Evolutionary conservation across 2,113 vertebrate genomes (phyloP).

Genomic region (Antennarius striatus): DNA sequence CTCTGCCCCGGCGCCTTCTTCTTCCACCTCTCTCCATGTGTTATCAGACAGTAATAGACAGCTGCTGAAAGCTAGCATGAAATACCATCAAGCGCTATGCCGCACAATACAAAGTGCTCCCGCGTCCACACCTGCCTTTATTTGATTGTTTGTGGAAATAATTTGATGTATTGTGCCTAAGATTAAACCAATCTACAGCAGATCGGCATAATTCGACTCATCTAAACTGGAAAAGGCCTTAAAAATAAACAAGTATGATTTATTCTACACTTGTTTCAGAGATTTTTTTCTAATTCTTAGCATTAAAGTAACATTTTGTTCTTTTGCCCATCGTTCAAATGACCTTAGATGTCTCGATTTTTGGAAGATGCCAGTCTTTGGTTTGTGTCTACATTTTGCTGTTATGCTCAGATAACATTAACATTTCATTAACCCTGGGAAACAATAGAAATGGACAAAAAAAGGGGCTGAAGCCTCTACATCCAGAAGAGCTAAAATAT

Average conservation of each 20-base stretch:
- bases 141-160: not conserved
- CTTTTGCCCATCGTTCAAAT: not conserved
- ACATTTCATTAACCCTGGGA: conserved; percentile 72
- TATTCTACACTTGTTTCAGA: no score
- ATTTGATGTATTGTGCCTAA: not conserved
- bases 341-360: conserved; percentile 21
- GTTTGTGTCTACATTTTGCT: conserved; percentile 45
- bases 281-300: no score
- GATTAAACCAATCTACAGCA: no score
- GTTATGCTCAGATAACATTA: conserved; percentile 64
- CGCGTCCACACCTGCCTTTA: not conserved
- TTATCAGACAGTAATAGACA: conserved; percentile 57
- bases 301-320: not conserved
- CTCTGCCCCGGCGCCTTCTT: conserved; percentile 43
- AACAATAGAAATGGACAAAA: conserved; percentile 70
- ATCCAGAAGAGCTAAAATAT: conserved; percentile 73
- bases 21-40: conserved; percentile 37
- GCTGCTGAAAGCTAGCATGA: conserved; percentile 62
- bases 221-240: no score
- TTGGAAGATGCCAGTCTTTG: conserved; percentile 19
- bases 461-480: conserved; percentile 46
- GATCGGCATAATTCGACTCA: no score
- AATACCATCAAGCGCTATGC: conserved; percentile 19
- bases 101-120: conserved; percentile 3
- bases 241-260: no score